Base-by-base conservation (phyloP, 30 jellyfish, hydroid and myxozoan species). In the Aurelia aurita region DNA sequence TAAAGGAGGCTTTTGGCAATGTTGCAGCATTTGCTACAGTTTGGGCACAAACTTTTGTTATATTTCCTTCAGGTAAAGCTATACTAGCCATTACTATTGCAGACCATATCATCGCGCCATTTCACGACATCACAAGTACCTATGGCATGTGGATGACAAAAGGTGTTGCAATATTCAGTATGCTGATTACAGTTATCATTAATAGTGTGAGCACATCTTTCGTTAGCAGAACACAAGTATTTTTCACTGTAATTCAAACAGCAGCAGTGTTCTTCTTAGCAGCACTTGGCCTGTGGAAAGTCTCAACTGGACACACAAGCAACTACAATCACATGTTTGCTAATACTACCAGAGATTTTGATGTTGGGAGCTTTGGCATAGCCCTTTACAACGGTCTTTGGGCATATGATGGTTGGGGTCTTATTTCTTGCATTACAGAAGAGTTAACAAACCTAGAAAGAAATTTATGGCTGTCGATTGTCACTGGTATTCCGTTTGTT, bases 371-470 rank as follows among this genome's bases (percentile, higher is more conserved):
- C 21, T 29, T 68, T 45, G 22, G 79, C 22, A 47, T 74, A 4
- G 96, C 96, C 3, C 67, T 86, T 28, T 77, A 39, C 45, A 69
- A 58, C 53, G 90, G 86, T 19, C 69, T 86, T 5, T 86, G 90
- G 90, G 84, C 90, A 44, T 86, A 39, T 44, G 90, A 86, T 66
- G 96, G 96, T 7, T 86, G 96, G 96, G 90, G 84, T 5, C 15
- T 28, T n/a, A 59, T 77, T 3, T 27, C 54, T 28, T n/a, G 45
- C 31, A 51, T 86, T 21, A 74, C 84, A 14, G 96, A 86, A 43
- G 91, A 86, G 64, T 11, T 86, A 26, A 51, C 26, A 16, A 67
- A 86, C 85, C 29, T 77, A 21, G 87, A 86, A 9, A 55, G 95
- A 2, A 61, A 72, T 12, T 75, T 85, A 14, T 29, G 84, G 58